phyloP scores from a whole-genome alignment of 2,113 vertebrate genomes.

The Boulengeromyrus knoepffleri region DNA sequence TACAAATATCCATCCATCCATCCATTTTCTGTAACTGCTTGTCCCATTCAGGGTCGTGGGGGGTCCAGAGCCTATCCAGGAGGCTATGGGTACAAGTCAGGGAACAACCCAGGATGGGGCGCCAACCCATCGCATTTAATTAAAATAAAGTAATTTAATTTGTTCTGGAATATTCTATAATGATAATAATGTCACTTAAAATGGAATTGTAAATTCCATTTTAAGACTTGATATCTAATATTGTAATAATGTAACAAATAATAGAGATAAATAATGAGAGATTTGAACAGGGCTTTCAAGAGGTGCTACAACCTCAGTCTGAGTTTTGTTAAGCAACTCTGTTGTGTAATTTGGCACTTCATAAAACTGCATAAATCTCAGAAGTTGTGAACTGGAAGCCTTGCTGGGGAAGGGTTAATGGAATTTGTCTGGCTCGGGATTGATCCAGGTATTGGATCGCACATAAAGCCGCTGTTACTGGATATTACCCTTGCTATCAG shows the following conservation, averaged over 20 bases:
- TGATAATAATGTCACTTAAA: not conserved
- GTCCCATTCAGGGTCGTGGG: not conserved
- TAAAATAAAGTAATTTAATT: not conserved
- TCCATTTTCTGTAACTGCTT: not conserved
- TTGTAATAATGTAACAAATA: not conserved
- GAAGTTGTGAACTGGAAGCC: not conserved
- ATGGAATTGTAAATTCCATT: not conserved
- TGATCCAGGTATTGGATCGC: conserved; percentile 97
- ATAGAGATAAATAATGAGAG: not conserved
- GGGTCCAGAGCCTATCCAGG: not conserved
- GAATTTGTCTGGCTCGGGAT: conserved; percentile 67
- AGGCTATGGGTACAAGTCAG: not conserved
- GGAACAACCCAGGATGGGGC: not conserved
- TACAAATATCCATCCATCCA: not conserved
- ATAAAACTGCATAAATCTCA: not conserved
- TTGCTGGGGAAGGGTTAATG: conserved; percentile 69
- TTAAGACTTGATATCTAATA: not conserved
- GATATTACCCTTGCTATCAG: conserved; percentile 91
- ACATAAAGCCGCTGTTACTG: conserved; percentile 98
- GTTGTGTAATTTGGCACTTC: not conserved
- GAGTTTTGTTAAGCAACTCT: not conserved
- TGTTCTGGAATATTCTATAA: not conserved
- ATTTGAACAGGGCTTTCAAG: not conserved
- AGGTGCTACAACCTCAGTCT: not conserved
- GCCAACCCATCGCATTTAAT: not conserved